Evolutionary conservation across 2,888 invertebrate species (phyloP).

Genomic region (Xylophagus ater): DNA sequence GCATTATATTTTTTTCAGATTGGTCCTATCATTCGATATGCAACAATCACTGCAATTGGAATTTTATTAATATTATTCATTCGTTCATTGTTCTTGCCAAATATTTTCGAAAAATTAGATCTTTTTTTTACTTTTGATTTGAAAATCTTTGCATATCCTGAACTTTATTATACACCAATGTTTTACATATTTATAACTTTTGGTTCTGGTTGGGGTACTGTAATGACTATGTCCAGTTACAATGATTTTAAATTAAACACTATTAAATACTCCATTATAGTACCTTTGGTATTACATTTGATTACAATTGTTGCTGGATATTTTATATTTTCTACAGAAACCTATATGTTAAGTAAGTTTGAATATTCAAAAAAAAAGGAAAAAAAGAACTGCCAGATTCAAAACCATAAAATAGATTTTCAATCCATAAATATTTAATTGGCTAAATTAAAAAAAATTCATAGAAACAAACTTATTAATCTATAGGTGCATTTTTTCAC

Average conservation of each 20-base stretch:
- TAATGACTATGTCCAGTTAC: constrained; percentile 72
- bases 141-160: constrained; percentile 1
- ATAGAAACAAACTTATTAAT: too few relatives aligned
- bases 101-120: background rate
- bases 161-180: constrained; percentile 6
- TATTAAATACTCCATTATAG: constrained; percentile 30
- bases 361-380: too few relatives aligned
- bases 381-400: too few relatives aligned
- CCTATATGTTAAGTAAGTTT: too few relatives aligned
- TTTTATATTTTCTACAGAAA: too few relatives aligned
- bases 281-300: constrained; percentile 1
- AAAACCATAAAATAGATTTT: too few relatives aligned
- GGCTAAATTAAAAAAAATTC: too few relatives aligned
- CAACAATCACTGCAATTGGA: constrained; percentile 2
- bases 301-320: too few relatives aligned
- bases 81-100: constrained; percentile 1
- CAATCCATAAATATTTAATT: too few relatives aligned
- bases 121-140: background rate
- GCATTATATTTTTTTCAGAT: constrained; percentile 7
- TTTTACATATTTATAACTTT: constrained; percentile 58
- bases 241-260: constrained; percentile 64
- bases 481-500: too few relatives aligned
- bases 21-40: constrained; percentile 9
- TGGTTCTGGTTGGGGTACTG: constrained; percentile 74
- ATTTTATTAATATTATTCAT: constrained; percentile 4